Evolutionary conservation across 2,113 vertebrate genomes (phyloP).

Genomic region (Sphaerodactylus townsendi): DNA sequence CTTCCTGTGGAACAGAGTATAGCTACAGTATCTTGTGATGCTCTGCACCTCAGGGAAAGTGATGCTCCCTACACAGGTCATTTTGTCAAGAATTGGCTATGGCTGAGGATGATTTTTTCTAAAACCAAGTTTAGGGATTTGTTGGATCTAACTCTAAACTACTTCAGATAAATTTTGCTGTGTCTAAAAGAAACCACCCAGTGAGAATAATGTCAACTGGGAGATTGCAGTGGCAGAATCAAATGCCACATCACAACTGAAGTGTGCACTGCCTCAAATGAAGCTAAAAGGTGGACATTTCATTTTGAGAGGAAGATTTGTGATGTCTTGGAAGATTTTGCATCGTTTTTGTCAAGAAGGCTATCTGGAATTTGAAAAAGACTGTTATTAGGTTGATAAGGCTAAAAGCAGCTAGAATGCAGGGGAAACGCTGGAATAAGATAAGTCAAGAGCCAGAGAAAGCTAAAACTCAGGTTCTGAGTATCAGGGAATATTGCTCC

Average conservation of each 20-base stretch:
- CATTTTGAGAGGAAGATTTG: neutral
- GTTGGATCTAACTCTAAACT: too few species aligned
- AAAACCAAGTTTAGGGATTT: neutral
- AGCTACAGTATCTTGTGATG: neutral
- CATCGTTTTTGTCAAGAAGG: neutral
- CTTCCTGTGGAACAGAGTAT: too few species aligned
- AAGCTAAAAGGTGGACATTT: neutral
- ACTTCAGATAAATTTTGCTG: too few species aligned
- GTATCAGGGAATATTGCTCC: too few species aligned
- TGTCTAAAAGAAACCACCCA: neutral
- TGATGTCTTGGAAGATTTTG: too few species aligned
- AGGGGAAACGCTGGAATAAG: too few species aligned
- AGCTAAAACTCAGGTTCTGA: too few species aligned
- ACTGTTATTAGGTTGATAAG: too few species aligned
- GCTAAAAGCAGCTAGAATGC: too few species aligned
- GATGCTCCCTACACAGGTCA: neutral
- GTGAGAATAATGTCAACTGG: neutral
- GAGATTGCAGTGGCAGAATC: neutral
- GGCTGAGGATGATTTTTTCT: neutral
- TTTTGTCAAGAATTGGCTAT: neutral
- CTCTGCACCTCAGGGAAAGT: neutral
- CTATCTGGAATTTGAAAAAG: neutral
- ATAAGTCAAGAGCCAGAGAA: too few species aligned
- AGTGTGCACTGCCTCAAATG: too few species aligned
- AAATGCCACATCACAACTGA: too few species aligned